These are phyloP conservation scores for Fistularia tabacaria DNA, from an alignment of 2,797 vertebrate species.

Conservation along the genomic window DNA sequence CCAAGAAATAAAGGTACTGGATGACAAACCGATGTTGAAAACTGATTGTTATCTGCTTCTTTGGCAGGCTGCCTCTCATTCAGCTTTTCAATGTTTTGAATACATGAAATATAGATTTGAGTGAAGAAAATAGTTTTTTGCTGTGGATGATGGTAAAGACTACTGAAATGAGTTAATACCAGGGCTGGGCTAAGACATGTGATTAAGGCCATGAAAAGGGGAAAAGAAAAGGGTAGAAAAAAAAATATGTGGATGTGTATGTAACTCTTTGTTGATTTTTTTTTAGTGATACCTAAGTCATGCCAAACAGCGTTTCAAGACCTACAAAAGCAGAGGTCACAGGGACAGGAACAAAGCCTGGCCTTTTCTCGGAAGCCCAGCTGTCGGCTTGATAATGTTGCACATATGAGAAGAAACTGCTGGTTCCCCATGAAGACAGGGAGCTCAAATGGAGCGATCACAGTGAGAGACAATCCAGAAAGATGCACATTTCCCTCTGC, in stretches of 20 bases:
- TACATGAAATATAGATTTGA: constrained; percentile 20
- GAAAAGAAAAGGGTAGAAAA: constrained; percentile 3
- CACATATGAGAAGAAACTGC: constrained; percentile 54
- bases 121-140: constrained; percentile 8
- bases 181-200: neutral
- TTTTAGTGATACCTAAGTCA: constrained; percentile 10
- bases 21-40: too few species aligned
- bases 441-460: constrained; percentile 66
- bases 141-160: constrained; percentile 3
- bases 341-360: constrained; percentile 45
- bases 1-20: constrained; percentile 36
- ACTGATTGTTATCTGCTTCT: constrained; percentile 29
- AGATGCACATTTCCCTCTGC: constrained; percentile 45
- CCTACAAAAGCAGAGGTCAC: constrained; percentile 38
- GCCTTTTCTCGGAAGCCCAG: constrained; percentile 59
- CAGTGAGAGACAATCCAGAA: constrained; percentile 51
- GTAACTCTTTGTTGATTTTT: constrained; percentile 8
- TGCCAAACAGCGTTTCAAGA: constrained; percentile 25
- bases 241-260: neutral
- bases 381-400: constrained; percentile 59
- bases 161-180: neutral
- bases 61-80: constrained; percentile 1
- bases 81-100: constrained; percentile 26
- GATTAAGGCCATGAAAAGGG: neutral
- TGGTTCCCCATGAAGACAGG: constrained; percentile 47